Conservation (phyloP, 2,797 vertebrate species). For the Notoglanidium macrostoma region DNA sequence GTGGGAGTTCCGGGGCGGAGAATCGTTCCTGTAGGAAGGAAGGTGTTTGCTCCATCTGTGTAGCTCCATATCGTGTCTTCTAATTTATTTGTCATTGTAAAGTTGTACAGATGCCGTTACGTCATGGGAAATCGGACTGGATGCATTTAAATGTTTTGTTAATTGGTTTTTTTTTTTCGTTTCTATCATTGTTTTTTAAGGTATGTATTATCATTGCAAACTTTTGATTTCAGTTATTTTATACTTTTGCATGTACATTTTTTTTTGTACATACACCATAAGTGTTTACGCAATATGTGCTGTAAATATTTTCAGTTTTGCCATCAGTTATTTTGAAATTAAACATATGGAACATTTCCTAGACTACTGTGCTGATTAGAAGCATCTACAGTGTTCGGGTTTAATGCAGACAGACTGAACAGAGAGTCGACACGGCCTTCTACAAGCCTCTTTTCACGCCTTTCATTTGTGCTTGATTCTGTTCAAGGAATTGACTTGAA, state of each 20-base stretch:
- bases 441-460: background rate
- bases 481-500: background rate
- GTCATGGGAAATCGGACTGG: constrained; percentile 76
- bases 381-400: background rate
- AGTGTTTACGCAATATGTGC: constrained; percentile 85
- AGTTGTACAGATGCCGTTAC: constrained; percentile 66
- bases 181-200: constrained; percentile 78
- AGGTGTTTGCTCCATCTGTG: constrained; percentile 52
- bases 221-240: constrained; percentile 64
- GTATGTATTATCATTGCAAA: constrained; percentile 65
- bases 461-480: background rate
- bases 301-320: constrained; percentile 98
- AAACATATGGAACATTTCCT: constrained; percentile 85
- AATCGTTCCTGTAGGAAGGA: constrained; percentile 47
- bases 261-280: constrained; percentile 91
- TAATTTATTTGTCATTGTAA: constrained; percentile 67
- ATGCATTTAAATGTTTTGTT: constrained; percentile 74
- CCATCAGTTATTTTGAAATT: constrained; percentile 96
- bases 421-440: background rate
- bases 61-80: constrained; percentile 58
- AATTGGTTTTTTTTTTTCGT: constrained; percentile 57
- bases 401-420: background rate
- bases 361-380: constrained; percentile 49
- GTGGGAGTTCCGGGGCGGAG: constrained; percentile 40
- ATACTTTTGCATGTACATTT: constrained; percentile 97